These are phyloP conservation scores for Bilobella aurantiaca DNA, from an alignment of 1,140 invertebrate genomes.

Conservation along the genomic window DNA sequence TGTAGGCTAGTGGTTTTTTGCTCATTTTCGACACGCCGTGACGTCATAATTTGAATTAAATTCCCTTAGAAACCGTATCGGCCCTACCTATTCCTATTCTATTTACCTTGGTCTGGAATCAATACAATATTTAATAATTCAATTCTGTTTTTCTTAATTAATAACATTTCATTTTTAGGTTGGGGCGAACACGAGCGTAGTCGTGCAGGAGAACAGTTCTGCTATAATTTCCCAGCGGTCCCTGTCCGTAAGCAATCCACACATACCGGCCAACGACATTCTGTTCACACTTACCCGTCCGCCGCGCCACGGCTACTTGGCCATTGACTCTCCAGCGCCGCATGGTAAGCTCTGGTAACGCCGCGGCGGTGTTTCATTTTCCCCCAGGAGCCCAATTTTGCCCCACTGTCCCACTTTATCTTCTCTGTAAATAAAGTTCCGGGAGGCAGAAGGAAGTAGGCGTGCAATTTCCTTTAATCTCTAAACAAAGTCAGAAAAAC, in stretches of 20 bases:
- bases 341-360: slow-evolving; percentile 27
- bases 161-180: slow-evolving; percentile 17
- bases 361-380: too few species aligned
- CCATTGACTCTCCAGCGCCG: slow-evolving; percentile 27
- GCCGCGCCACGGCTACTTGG: slow-evolving; percentile 41
- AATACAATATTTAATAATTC: not conserved
- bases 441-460: not conserved
- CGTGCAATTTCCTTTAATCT: not conserved
- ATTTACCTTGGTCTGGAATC: too few species aligned
- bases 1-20: too few species aligned
- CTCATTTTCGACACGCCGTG: too few species aligned
- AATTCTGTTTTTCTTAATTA: not conserved
- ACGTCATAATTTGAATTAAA: too few species aligned
- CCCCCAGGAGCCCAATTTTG: not conserved
- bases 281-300: slow-evolving; percentile 40
- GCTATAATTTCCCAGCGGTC: slow-evolving; percentile 37
- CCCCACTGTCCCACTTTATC: not conserved
- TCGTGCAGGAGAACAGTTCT: slow-evolving; percentile 39
- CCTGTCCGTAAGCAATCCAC: slow-evolving; percentile 42
- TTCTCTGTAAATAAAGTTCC: not conserved
- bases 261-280: slow-evolving; percentile 44
- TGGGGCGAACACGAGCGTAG: slow-evolving; percentile 37
- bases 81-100: not conserved
- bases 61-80: too few species aligned
- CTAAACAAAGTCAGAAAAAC: not conserved